Percentiles rank a stretch among this genome's conserved stretches.
Evolutionary conservation across 2,113 vertebrate species (phyloP).

Genomic region (Capreolus pygargus): DNA sequence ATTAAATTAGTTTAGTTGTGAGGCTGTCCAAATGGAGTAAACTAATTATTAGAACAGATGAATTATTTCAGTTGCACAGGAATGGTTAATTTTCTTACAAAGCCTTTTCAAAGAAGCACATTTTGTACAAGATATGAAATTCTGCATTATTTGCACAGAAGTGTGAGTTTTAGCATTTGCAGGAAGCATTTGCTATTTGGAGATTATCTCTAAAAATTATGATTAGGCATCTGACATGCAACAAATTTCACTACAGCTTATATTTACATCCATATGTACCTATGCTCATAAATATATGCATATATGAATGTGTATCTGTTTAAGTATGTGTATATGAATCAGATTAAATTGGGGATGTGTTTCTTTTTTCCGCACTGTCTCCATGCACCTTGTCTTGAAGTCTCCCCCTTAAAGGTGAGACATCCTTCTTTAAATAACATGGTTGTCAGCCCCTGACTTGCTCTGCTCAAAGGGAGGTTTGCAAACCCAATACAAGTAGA

Average conservation of each 20-base stretch:
- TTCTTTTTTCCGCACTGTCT: not conserved
- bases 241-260: not conserved
- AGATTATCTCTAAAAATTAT: not conserved
- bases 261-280: not conserved
- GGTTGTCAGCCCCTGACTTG: not conserved
- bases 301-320: not conserved
- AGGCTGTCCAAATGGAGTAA: not conserved
- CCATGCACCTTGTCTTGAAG: not conserved
- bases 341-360: not conserved
- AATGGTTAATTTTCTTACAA: not conserved
- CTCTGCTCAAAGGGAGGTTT: not conserved
- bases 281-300: not conserved
- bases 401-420: not conserved
- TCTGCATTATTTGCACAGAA: not conserved
- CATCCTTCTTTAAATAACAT: not conserved
- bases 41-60: not conserved
- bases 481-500: rapidly evolving
- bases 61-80: not conserved
- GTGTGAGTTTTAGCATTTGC: not conserved
- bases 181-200: not conserved
- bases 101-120: not conserved
- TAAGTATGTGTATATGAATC: not conserved
- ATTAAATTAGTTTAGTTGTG: not conserved
- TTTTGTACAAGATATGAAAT: not conserved
- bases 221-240: not conserved